phyloP scores from a whole-genome alignment of 2,888 invertebrate genomes.

The Heteromurus nitidus region DNA sequence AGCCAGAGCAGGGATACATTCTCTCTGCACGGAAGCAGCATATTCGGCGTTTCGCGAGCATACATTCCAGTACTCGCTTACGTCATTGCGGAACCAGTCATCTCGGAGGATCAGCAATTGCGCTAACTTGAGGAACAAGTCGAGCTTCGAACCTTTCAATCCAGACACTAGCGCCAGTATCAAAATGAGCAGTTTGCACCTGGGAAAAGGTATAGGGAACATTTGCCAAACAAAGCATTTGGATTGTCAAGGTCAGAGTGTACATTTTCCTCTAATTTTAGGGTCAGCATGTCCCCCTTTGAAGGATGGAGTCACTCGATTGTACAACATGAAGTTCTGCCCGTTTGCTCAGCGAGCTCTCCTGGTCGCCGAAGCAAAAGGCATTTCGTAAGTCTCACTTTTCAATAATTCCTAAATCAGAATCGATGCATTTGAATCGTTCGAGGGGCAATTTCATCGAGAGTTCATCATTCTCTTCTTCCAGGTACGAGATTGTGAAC shows the following conservation, averaged over 20 bases:
- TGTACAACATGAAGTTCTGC: constrained; percentile 77
- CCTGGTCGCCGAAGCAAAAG: constrained; percentile 75
- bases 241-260: neutral
- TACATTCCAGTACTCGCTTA: too few relatives aligned
- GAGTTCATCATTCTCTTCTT: constrained; percentile 17
- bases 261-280: constrained; percentile 18
- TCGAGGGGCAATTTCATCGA: too few relatives aligned
- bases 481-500: constrained; percentile 80
- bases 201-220: constrained; percentile 47
- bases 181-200: constrained; percentile 34
- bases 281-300: constrained; percentile 67
- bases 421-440: too few relatives aligned
- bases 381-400: constrained; percentile 74
- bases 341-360: constrained; percentile 75
- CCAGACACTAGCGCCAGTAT: neutral
- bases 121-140: too few relatives aligned
- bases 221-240: too few relatives aligned
- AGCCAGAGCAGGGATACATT: too few relatives aligned
- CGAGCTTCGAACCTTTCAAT: neutral
- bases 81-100: constrained; percentile 12
- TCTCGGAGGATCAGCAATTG: too few relatives aligned
- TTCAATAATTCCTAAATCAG: neutral
- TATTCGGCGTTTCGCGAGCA: too few relatives aligned
- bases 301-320: constrained; percentile 73
- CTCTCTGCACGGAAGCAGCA: too few relatives aligned